phyloP scores from a whole-genome alignment of 2,888 invertebrate genomes.

The Microplitis manilae region DNA sequence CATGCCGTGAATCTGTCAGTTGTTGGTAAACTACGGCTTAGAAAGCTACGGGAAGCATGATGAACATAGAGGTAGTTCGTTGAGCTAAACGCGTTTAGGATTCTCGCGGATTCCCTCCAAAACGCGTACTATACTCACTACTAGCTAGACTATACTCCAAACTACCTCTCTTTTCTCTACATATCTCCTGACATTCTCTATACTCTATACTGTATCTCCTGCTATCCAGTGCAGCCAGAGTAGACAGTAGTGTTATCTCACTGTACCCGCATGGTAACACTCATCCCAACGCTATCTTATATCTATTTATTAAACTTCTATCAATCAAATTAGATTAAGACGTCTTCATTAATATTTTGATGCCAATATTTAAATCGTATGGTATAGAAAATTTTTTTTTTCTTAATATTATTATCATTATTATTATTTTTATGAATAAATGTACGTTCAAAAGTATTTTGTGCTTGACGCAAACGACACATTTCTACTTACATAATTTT shows the following conservation, averaged over 20 bases:
- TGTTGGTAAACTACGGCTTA: constrained; percentile 82
- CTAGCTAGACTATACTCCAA: constrained; percentile 36
- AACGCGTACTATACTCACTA: constrained; percentile 44
- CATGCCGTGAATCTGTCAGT: constrained; percentile 63
- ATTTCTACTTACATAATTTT: neutral
- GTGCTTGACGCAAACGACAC: neutral
- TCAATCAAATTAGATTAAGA: neutral
- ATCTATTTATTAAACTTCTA: neutral
- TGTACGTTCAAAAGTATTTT: neutral
- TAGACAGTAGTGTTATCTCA: constrained; percentile 1
- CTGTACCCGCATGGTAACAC: neutral
- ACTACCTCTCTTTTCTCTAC: constrained; percentile 24
- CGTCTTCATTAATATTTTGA: too few relatives aligned
- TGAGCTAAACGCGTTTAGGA: constrained; percentile 69
- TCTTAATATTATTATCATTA: too few relatives aligned
- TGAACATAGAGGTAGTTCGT: constrained; percentile 64
- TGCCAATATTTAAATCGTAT: too few relatives aligned
- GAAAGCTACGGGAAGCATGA: constrained; percentile 75
- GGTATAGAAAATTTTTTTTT: neutral
- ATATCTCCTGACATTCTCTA: constrained; percentile 31
- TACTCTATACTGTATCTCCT: constrained; percentile 7
- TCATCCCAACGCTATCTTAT: neutral
- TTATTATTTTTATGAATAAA: too few relatives aligned
- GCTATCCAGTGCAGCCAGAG: constrained; percentile 1
- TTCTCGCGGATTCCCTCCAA: constrained; percentile 64